Evolutionary conservation across 2,113 vertebrate species (phyloP).

Genomic region (Hippotragus niger): DNA sequence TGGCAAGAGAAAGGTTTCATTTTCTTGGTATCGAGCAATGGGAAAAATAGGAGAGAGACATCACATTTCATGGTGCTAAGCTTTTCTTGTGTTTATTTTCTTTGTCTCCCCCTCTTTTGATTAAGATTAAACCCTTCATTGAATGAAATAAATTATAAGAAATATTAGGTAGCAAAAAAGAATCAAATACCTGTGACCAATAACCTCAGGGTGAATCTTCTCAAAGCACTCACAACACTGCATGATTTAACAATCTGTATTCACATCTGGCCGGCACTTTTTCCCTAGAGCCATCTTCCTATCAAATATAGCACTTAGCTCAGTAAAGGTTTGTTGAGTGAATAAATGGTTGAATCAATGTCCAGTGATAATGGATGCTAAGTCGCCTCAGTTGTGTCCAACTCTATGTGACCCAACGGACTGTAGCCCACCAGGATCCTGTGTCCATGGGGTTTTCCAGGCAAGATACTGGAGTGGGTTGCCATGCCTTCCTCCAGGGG

Average conservation of each 20-base stretch:
- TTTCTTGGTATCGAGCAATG: slow-evolving; percentile 82
- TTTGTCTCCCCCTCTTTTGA: not conserved
- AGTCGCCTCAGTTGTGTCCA: not conserved
- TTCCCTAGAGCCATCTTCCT: not conserved
- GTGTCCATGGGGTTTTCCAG: not conserved
- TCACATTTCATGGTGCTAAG: not conserved
- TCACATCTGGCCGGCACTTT: not conserved
- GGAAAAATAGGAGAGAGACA: slow-evolving; percentile 76
- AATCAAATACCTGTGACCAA: not conserved
- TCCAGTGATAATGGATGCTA: not conserved
- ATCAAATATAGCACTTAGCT: not conserved
- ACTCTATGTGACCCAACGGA: not conserved
- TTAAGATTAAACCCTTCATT: slow-evolving; percentile 46
- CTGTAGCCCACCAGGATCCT: not conserved
- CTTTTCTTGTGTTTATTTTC: slow-evolving; percentile 33
- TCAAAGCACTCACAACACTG: accelerated
- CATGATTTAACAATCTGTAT: not conserved
- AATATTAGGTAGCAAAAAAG: not conserved
- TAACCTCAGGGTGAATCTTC: slow-evolving; percentile 10
- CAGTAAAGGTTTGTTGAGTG: not conserved
- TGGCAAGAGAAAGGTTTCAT: slow-evolving; percentile 69
- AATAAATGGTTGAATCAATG: slow-evolving; percentile 13
- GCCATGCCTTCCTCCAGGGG: not conserved
- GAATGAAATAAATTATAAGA: slow-evolving; percentile 52
- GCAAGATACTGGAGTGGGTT: not conserved